These are phyloP conservation scores for Glossophaga mutica DNA, from an alignment of 2,797 vertebrate species.

Conservation along the genomic window DNA sequence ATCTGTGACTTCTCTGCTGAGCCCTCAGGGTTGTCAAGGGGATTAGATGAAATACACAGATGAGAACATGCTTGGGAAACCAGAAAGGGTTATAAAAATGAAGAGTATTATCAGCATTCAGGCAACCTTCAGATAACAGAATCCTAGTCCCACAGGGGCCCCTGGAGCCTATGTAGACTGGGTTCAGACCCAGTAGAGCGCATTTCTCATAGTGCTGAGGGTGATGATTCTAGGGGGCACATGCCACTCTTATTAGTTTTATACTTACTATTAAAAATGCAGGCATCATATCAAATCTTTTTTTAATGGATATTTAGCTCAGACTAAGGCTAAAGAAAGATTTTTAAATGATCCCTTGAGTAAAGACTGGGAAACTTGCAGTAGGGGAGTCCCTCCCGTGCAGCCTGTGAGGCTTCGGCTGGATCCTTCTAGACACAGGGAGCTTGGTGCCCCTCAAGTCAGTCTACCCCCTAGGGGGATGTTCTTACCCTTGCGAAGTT, in stretches of 20 bases:
- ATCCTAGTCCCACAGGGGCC: not conserved
- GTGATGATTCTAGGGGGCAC: not conserved
- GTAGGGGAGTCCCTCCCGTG: not conserved
- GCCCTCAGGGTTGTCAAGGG: constrained; percentile 35
- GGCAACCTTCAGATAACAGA: not conserved
- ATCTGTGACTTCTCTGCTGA: constrained; percentile 8
- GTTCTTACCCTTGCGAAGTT: not conserved
- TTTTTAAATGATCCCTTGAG: not conserved
- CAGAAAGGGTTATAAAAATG: not conserved
- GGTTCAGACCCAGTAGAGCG: not conserved
- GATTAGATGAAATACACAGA: constrained; percentile 49
- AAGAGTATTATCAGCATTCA: not conserved
- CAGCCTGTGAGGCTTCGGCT: not conserved
- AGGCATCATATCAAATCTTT: not conserved
- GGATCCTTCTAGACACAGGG: not conserved
- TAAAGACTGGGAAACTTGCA: not conserved
- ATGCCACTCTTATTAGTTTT: not conserved
- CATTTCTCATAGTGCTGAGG: not conserved
- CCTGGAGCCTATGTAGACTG: not conserved
- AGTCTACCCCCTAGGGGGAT: not conserved
- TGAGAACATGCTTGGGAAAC: constrained; percentile 7
- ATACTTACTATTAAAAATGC: not conserved
- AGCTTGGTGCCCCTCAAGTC: not conserved
- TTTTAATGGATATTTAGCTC: not conserved
- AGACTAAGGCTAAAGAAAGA: constrained; percentile 14